Conservation (phyloP, 2,888 invertebrate genomes). For the Eupithecia subumbrata region DNA sequence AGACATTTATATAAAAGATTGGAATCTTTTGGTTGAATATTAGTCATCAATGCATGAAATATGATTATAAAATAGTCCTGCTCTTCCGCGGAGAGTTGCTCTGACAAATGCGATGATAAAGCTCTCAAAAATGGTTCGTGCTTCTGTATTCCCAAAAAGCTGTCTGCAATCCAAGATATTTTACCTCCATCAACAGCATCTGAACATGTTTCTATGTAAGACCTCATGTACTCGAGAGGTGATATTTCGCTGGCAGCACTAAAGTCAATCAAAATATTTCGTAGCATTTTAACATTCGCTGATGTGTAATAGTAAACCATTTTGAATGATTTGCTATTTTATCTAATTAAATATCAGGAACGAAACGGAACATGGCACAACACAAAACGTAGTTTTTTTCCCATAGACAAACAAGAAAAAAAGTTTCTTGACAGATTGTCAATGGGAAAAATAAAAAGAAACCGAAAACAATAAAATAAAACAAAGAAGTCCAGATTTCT, state of each 20-base stretch:
- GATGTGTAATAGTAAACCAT: slow-evolving; percentile 79
- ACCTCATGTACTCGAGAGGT: slow-evolving; percentile 72
- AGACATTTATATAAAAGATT: slow-evolving; percentile 70
- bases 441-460: background rate
- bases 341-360: slow-evolving; percentile 49
- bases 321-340: slow-evolving; percentile 44
- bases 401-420: slow-evolving; percentile 45
- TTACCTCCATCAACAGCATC: slow-evolving; percentile 64
- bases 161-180: slow-evolving; percentile 71
- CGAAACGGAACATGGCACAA: slow-evolving; percentile 52
- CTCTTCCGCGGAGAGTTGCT: slow-evolving; percentile 64
- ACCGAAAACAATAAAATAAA: background rate
- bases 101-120: slow-evolving; percentile 58
- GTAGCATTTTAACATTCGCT: slow-evolving; percentile 69
- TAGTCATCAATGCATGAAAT: slow-evolving; percentile 67
- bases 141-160: slow-evolving; percentile 69
- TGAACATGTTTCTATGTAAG: slow-evolving; percentile 70
- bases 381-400: background rate
- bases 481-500: background rate
- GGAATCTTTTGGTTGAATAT: slow-evolving; percentile 63
- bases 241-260: slow-evolving; percentile 57
- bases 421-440: background rate
- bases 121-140: slow-evolving; percentile 63
- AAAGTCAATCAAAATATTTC: slow-evolving; percentile 68
- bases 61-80: slow-evolving; percentile 69